Conservation (phyloP, 2,888 invertebrate genomes). For the Ectemnius cavifrons region DNA sequence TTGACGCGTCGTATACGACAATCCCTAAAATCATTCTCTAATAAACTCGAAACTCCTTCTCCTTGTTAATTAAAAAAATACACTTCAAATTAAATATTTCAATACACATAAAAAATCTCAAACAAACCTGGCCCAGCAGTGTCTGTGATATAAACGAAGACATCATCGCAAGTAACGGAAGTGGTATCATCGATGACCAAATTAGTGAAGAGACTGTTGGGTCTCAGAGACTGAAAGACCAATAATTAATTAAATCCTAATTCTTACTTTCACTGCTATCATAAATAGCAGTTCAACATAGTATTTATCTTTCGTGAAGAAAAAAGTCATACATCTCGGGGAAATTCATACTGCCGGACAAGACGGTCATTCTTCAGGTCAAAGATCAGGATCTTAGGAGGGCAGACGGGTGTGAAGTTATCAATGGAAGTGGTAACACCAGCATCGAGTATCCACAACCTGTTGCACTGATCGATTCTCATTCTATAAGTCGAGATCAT, state of each 20-base stretch:
- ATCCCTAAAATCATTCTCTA: constrained; percentile 73
- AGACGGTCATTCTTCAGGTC: constrained; percentile 86
- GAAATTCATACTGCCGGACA: constrained; percentile 86
- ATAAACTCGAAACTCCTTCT: too few relatives aligned
- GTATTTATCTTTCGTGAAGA: background rate
- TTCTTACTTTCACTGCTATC: too few relatives aligned
- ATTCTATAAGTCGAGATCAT: constrained; percentile 89
- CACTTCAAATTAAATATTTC: too few relatives aligned
- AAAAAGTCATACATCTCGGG: constrained; percentile 79
- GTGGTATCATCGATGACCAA: constrained; percentile 87
- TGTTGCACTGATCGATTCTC: constrained; percentile 88
- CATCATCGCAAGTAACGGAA: constrained; percentile 85
- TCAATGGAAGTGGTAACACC: constrained; percentile 86
- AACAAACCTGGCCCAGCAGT: constrained; percentile 87
- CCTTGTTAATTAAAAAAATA: too few relatives aligned
- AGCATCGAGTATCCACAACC: constrained; percentile 90
- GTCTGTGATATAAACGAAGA: constrained; percentile 89
- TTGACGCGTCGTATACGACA: constrained; percentile 84
- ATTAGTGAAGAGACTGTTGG: constrained; percentile 88
- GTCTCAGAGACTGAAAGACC: constrained; percentile 82
- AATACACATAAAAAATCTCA: too few relatives aligned
- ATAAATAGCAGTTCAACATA: background rate
- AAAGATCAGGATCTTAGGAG: constrained; percentile 89
- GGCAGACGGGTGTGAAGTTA: constrained; percentile 84
- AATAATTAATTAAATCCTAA: background rate